Evolutionary conservation across 2,888 invertebrate genomes (phyloP).

Genomic region (Nephrotoma flavescens): DNA sequence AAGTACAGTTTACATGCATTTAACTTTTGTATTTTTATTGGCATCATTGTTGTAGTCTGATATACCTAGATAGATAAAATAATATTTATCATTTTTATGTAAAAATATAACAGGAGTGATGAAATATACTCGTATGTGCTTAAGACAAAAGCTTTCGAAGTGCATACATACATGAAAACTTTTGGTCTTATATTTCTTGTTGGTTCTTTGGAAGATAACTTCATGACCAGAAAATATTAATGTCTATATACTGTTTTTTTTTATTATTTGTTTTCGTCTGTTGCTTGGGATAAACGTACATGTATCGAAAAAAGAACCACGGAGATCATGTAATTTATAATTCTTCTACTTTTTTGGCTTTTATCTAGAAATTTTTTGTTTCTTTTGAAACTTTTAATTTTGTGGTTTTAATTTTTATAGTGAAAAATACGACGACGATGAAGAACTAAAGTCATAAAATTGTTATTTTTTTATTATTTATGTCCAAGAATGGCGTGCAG

Average conservation of each 20-base stretch:
- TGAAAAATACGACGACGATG: neutral
- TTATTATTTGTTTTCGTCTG: neutral
- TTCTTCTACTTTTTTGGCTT: neutral
- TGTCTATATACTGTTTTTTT: neutral
- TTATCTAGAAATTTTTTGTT: neutral
- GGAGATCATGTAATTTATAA: neutral
- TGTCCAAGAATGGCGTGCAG: neutral
- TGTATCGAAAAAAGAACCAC: neutral
- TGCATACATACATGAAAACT: neutral
- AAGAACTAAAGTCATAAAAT: neutral
- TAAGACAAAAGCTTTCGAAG: neutral
- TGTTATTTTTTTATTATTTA: neutral
- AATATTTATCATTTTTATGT: neutral
- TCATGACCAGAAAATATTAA: neutral
- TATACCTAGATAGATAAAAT: neutral
- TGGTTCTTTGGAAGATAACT: neutral
- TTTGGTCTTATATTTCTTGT: neutral
- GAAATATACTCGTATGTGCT: neutral
- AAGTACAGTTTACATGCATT: too few relatives aligned
- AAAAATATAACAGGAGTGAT: neutral
- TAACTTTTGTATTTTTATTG: neutral
- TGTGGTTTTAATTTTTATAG: neutral
- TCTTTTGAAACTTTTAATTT: neutral
- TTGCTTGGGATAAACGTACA: neutral
- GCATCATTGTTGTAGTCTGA: neutral